These are phyloP conservation scores for Anthopleura xanthogrammica DNA, from an alignment of 92 coral and sea anemone genomes.

Conservation along the genomic window DNA sequence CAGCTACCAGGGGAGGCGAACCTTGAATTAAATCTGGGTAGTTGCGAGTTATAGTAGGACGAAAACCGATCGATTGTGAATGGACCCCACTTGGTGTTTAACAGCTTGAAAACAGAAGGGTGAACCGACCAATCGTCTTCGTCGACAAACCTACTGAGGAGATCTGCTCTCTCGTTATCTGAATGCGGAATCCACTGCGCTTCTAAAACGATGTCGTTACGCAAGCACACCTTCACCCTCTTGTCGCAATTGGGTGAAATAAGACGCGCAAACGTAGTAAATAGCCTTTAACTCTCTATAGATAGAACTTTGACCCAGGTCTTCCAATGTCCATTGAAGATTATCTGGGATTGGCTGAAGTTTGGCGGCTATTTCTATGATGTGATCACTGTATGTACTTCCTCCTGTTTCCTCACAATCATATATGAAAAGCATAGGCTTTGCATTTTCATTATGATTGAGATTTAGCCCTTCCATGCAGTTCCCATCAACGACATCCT, in stretches of 20 bases:
- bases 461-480: too few species aligned
- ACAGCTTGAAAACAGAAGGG: conserved; percentile 34
- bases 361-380: too few species aligned
- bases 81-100: conserved; percentile 67
- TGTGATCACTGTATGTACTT: too few species aligned
- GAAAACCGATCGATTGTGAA: conserved; percentile 60
- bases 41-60: conserved; percentile 43
- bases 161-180: conserved; percentile 46
- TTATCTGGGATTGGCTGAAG: too few species aligned
- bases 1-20: conserved; percentile 42
- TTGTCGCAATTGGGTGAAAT: neutral
- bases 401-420: too few species aligned
- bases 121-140: conserved; percentile 64
- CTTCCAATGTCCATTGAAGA: too few species aligned
- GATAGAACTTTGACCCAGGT: conserved; percentile 46
- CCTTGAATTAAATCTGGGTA: conserved; percentile 48
- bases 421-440: too few species aligned
- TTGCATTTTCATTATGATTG: too few species aligned
- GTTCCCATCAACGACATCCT: too few species aligned
- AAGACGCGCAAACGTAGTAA: conserved; percentile 38
- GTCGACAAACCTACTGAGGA: conserved; percentile 52
- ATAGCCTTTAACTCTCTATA: conserved; percentile 62
- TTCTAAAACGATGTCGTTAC: conserved; percentile 27
- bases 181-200: conserved; percentile 70
- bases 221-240: conserved; percentile 44